phyloP scores from a whole-genome alignment of 2,888 invertebrate species.

The Euphydryas editha region DNA sequence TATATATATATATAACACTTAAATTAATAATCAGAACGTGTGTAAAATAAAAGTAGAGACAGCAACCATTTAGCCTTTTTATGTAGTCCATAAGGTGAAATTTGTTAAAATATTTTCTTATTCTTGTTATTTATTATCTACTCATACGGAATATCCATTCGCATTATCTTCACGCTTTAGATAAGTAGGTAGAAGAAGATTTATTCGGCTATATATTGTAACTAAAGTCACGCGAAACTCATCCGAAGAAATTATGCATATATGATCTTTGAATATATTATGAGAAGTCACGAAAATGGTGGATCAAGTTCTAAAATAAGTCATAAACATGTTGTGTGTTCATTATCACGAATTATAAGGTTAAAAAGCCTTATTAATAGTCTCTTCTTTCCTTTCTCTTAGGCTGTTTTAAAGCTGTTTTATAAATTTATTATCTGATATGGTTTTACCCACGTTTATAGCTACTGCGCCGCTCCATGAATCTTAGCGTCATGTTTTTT shows the following conservation, averaged over 20 bases:
- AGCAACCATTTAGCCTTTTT: too few relatives aligned
- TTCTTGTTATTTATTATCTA: background rate
- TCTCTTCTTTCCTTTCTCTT: background rate
- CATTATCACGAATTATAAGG: constrained; percentile 2
- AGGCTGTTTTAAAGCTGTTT: background rate
- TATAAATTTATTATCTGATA: background rate
- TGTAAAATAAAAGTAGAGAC: too few relatives aligned
- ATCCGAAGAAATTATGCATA: constrained; percentile 26
- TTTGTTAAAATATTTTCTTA: too few relatives aligned
- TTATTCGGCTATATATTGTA: constrained; percentile 6
- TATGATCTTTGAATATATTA: constrained; percentile 36
- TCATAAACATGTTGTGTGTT: constrained; percentile 17
- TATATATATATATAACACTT: too few relatives aligned
- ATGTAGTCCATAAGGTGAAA: too few relatives aligned
- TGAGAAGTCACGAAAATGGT: constrained; percentile 35
- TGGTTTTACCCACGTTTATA: background rate
- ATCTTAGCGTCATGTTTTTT: too few relatives aligned
- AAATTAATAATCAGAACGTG: too few relatives aligned
- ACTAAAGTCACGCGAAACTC: constrained; percentile 22
- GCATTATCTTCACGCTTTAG: background rate
- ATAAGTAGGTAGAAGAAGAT: background rate
- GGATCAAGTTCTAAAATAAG: constrained; percentile 34
- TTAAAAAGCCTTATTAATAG: background rate
- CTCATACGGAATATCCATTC: background rate
- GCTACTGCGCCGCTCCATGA: background rate